These are phyloP conservation scores for Daktulosphaira vitifoliae DNA, from an alignment of 1,140 invertebrate genomes.

Conservation along the genomic window DNA sequence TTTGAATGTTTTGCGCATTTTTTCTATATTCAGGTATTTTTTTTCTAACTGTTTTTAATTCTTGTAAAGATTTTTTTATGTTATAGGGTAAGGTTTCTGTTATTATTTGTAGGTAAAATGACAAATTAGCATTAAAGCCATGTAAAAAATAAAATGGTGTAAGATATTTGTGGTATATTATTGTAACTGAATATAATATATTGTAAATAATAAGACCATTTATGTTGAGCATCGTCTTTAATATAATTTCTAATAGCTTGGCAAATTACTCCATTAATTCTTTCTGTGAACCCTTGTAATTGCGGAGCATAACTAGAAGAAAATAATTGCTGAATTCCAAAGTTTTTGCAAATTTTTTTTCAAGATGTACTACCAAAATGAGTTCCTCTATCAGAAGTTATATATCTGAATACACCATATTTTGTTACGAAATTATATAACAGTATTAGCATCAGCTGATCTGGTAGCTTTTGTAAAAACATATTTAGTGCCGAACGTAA, in stretches of 20 bases:
- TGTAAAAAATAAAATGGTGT: too few species aligned
- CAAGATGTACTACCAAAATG: neutral
- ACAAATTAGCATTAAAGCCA: too few species aligned
- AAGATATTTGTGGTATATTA: neutral
- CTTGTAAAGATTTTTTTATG: neutral
- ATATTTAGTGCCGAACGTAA: too few species aligned
- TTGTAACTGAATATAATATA: too few species aligned
- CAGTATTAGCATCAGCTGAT: neutral
- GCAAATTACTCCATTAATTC: conserved; percentile 1
- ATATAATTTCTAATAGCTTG: neutral
- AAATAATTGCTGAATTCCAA: too few species aligned
- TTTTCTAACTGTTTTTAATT: neutral
- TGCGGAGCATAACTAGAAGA: too few species aligned
- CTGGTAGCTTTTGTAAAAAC: too few species aligned
- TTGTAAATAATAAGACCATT: too few species aligned
- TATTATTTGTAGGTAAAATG: neutral
- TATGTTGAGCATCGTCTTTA: too few species aligned
- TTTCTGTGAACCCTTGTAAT: too few species aligned
- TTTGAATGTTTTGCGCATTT: too few species aligned
- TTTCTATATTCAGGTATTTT: neutral
- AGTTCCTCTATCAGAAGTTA: conserved; percentile 9
- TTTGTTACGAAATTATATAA: neutral
- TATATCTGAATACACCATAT: neutral
- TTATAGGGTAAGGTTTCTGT: neutral
- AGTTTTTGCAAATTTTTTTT: too few species aligned